Evolutionary conservation across 1,140 invertebrate genomes (phyloP).

Genomic region (Eciton burchellii): DNA sequence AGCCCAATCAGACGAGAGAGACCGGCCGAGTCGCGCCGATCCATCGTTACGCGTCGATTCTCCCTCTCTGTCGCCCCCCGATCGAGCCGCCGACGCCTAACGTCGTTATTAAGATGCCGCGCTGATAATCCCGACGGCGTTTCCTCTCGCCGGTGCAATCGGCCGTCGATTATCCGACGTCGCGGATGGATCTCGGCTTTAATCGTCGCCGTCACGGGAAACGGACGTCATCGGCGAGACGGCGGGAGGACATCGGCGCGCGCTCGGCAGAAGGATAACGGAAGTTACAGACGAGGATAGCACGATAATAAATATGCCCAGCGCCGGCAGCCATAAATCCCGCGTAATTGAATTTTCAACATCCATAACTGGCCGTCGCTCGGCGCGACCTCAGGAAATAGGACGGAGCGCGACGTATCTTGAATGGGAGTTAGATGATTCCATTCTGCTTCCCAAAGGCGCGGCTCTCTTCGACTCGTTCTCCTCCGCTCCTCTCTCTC

Average conservation of each 20-base stretch:
- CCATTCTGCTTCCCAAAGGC: slow-evolving; percentile 65
- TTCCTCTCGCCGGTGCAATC: slow-evolving; percentile 1
- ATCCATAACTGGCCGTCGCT: slow-evolving; percentile 77
- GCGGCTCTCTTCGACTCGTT: slow-evolving; percentile 45
- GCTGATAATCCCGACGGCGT: background rate
- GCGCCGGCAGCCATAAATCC: slow-evolving; percentile 77
- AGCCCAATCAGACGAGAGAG: no score
- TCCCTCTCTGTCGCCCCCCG: background rate
- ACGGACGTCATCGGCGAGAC: slow-evolving; percentile 47
- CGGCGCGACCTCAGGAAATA: slow-evolving; percentile 76
- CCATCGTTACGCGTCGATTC: no score
- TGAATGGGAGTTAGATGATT: slow-evolving; percentile 68
- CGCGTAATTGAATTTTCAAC: slow-evolving; percentile 81
- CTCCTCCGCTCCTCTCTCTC: slow-evolving; percentile 26
- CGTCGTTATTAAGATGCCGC: background rate
- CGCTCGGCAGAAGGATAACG: slow-evolving; percentile 43
- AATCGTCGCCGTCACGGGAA: slow-evolving; percentile 50
- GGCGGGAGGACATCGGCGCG: slow-evolving; percentile 27
- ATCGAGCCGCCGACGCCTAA: background rate
- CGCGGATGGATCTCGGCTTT: slow-evolving; percentile 35
- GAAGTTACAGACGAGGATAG: slow-evolving; percentile 59
- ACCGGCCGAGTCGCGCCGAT: no score
- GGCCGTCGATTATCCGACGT: background rate
- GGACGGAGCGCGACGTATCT: slow-evolving; percentile 77
- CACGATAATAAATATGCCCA: slow-evolving; percentile 79